Evolutionary conservation across 2,113 vertebrate genomes (phyloP).

Genomic region (Mastomys coucha): DNA sequence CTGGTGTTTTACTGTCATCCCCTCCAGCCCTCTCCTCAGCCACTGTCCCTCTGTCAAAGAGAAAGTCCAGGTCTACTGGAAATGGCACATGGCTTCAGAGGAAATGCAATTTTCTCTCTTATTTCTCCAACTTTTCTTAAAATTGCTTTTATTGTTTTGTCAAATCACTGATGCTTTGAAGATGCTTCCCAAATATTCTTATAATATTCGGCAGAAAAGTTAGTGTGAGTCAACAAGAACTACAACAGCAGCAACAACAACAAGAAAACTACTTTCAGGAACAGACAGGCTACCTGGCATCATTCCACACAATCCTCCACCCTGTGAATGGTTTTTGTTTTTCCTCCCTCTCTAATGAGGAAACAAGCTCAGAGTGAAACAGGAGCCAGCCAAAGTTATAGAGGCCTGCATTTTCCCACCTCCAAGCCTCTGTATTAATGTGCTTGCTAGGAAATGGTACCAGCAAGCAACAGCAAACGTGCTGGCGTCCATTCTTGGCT

Average conservation of each 20-base stretch:
- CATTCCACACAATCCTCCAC: not conserved
- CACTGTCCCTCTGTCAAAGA: not conserved
- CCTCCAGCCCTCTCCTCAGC: not conserved
- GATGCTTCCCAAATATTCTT: constrained; percentile 32
- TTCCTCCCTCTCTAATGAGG: not conserved
- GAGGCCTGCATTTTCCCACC: not conserved
- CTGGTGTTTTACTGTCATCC: not conserved
- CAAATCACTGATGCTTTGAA: constrained; percentile 26
- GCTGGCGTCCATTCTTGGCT: not conserved
- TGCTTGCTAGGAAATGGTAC: not conserved
- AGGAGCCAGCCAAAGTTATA: not conserved
- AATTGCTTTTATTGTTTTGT: not conserved
- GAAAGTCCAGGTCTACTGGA: not conserved
- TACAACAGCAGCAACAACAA: too few relatives aligned
- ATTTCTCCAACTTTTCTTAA: not conserved
- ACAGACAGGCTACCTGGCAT: not conserved
- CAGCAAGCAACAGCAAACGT: not conserved
- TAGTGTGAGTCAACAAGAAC: not conserved
- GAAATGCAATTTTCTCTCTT: constrained; percentile 14
- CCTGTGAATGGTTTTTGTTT: not conserved
- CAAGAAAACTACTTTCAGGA: not conserved
- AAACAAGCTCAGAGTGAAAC: not conserved
- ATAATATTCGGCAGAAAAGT: not conserved
- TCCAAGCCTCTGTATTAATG: not conserved
- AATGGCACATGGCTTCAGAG: not conserved